A percentile compares a stretch with the other conserved stretches of the same genome.
phyloP scores from a whole-genome alignment of 1,140 invertebrate species.

The Lasaia peninsularis region DNA sequence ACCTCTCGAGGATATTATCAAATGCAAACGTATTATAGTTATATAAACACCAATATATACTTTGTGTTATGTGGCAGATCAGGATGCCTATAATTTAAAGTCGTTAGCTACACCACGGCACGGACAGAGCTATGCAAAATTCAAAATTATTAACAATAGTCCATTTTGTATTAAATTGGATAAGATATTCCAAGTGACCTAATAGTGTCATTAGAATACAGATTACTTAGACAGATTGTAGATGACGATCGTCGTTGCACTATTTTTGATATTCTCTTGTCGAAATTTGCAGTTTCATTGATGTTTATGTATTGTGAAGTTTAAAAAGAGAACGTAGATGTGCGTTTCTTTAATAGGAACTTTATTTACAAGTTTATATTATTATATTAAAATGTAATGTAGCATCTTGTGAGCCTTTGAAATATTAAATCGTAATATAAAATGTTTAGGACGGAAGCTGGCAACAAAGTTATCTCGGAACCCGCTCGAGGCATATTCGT shows the following conservation, averaged over 20 bases:
- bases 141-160: conserved; percentile 57
- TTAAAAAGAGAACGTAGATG: conserved; percentile 48
- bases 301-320: conserved; percentile 48
- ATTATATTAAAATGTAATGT: conserved; percentile 59
- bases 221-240: conserved; percentile 68
- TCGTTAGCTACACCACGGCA: conserved; percentile 3
- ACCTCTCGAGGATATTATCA: too few species aligned
- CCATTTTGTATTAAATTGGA: conserved; percentile 55
- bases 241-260: conserved; percentile 62
- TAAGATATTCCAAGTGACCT: conserved; percentile 58
- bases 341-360: conserved; percentile 67
- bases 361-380: conserved; percentile 75
- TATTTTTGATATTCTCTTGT: conserved; percentile 77
- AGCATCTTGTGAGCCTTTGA: conserved; percentile 61
- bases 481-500: conserved; percentile 13
- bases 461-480: conserved; percentile 48
- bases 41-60: too few species aligned
- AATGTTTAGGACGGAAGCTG: conserved; percentile 41
- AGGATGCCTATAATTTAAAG: neutral
- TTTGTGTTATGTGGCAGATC: too few species aligned
- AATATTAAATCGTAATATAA: conserved; percentile 37
- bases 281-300: conserved; percentile 71
- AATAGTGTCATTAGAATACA: conserved; percentile 60
- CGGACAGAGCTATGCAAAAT: conserved; percentile 25
- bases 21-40: too few species aligned